Evolutionary conservation across 2,797 vertebrate genomes (phyloP).

Genomic region (Falco naumanni): DNA sequence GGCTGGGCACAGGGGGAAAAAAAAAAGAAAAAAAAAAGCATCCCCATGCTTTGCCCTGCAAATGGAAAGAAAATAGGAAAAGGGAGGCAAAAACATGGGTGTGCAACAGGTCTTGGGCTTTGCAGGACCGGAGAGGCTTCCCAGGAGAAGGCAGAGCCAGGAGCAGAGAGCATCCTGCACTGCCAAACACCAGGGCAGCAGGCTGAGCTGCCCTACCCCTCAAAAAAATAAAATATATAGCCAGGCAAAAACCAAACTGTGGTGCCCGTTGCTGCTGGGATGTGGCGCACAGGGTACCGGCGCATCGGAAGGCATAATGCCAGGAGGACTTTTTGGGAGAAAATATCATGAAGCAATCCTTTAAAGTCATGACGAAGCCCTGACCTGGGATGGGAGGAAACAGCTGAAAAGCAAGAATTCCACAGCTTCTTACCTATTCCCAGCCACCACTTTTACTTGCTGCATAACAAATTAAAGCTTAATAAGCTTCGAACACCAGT

Average conservation of each 20-base stretch:
- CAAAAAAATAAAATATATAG: neutral
- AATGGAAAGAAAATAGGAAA: neutral
- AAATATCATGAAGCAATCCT: neutral
- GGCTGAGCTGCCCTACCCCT: neutral
- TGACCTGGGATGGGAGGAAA: neutral
- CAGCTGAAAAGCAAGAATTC: neutral
- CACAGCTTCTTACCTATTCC: neutral
- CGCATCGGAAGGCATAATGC: rapidly evolving
- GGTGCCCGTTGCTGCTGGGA: neutral
- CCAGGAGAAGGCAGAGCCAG: neutral
- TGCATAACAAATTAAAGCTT: neutral
- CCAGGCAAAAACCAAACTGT: neutral
- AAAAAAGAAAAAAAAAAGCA: neutral
- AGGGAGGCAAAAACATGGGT: rapidly evolving
- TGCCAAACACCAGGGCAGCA: neutral
- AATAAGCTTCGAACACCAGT: neutral
- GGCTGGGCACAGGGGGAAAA: no score
- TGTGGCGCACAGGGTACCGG: rapidly evolving
- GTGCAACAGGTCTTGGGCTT: neutral
- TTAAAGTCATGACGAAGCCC: neutral
- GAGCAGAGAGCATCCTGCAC: neutral
- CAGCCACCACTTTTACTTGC: neutral
- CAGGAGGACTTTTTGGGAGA: neutral
- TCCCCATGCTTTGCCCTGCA: neutral
- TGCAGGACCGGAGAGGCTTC: neutral